Evolutionary conservation across 2,888 invertebrate species (phyloP), one percentile per base, ranked within the genome.

Genomic region (Doris montereyensis): DNA sequence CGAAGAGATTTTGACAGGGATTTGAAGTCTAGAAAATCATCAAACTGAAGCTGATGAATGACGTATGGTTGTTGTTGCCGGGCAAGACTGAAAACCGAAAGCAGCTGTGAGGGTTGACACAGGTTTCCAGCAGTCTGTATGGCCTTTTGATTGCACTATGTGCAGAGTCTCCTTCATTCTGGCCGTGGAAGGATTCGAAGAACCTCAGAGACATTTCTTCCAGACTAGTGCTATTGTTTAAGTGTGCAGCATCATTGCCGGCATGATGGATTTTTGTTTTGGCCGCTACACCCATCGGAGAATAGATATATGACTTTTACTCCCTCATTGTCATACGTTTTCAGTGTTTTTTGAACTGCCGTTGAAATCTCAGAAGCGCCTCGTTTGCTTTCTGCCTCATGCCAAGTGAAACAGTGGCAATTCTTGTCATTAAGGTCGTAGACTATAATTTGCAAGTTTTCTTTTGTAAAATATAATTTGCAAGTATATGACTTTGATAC

Each of bases 131-230:
- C 62, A 13, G 13, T 17, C 26, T 65, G 24, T 30, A 65, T 17
- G 26, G 67, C 67, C 28, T 3, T 65, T 13, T 2, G 24, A 65
- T 65, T 17, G 67, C 67, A 65, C 67, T 65, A 26, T 65, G 67
- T 65, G 28, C 67, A 17, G 67, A 65, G 13, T 65, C 67, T 1
- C 67, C 24, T 26, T 65, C 67, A 26, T 65, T 65, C 26, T 65
- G 67, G 28, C 67, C 67, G 28, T 65, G 67, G 24, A 26, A 26
- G 24, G 67, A 26, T 21, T 65, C 4, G 2, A 26, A 3, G 26
- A 65, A 65, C 26, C 67, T 65, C 67, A 65, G 13, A 26, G 67
- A 10, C 17, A 65, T 65, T 26, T 65, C 67, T 65, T 65, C 67
- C 1, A 65, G 3, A 24, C 28, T 17, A 13, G 28, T 30, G 28